phyloP scores from a whole-genome alignment of 30 jellyfish, hydroid and myxozoan genomes.

The Cassiopea andromeda region DNA sequence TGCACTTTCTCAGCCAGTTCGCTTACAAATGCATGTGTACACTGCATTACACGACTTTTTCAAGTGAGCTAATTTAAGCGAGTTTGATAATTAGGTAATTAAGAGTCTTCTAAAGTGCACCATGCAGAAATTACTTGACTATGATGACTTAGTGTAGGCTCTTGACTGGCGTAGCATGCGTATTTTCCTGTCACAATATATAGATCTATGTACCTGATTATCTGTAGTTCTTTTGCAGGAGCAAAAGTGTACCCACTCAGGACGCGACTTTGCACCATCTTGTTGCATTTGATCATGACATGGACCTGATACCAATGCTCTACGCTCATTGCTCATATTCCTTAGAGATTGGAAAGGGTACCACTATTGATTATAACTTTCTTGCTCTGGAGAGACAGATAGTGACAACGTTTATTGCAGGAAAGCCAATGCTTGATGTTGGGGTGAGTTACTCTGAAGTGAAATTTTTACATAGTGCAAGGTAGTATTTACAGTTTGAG shows the following conservation, averaged over 20 bases:
- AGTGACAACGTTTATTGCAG: slow-evolving; percentile 53
- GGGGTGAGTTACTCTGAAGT: not conserved
- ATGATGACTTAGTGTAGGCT: no score
- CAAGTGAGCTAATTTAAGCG: no score
- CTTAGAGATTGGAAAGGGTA: slow-evolving; percentile 74
- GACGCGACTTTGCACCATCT: slow-evolving; percentile 27
- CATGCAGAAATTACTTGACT: no score
- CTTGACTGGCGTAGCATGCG: no score
- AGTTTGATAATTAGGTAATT: no score
- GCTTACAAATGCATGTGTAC: no score
- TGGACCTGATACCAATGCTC: slow-evolving; percentile 73
- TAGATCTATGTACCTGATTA: not conserved
- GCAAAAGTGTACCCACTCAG: slow-evolving; percentile 15
- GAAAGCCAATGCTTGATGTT: slow-evolving; percentile 50
- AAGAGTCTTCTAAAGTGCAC: no score
- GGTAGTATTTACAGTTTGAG: not conserved
- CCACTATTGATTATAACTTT: slow-evolving; percentile 67
- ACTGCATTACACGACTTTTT: no score
- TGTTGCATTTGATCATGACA: slow-evolving; percentile 50
- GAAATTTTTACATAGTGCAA: not conserved
- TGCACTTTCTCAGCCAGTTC: no score
- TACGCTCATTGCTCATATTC: slow-evolving; percentile 79
- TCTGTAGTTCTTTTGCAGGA: not conserved
- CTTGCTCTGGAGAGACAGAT: slow-evolving; percentile 69
- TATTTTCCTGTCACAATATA: no score